Evolutionary conservation across 2,113 vertebrate species (phyloP).

Genomic region (Cyanistes caeruleus): DNA sequence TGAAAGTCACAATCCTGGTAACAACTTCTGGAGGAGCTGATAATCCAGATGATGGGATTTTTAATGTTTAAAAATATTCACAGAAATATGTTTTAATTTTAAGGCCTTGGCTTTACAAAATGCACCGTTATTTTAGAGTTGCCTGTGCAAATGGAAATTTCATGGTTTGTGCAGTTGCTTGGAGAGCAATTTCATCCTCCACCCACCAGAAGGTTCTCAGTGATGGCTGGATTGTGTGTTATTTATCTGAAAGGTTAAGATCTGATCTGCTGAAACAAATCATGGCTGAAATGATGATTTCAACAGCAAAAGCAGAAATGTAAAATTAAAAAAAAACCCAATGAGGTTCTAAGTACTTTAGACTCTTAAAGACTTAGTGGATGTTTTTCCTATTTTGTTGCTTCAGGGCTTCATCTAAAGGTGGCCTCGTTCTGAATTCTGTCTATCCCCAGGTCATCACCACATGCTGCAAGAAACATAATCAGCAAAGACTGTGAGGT

Average conservation of each 20-base stretch:
- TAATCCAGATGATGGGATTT: not conserved
- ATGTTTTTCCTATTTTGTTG: not conserved
- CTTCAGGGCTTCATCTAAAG: not conserved
- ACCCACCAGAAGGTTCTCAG: not conserved
- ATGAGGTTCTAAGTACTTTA: not conserved
- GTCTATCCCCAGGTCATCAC: not conserved
- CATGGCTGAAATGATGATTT: not conserved
- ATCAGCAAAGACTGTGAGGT: not conserved
- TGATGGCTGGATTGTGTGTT: not conserved
- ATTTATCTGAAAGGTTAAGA: not conserved
- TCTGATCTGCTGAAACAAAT: not conserved
- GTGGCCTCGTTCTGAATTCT: not conserved
- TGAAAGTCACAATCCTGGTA: not conserved
- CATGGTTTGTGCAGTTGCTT: not conserved
- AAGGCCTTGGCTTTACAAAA: not conserved
- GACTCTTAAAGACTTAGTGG: not conserved
- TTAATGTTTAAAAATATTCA: not conserved
- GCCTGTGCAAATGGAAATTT: not conserved
- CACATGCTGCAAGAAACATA: not conserved
- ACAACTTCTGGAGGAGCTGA: not conserved
- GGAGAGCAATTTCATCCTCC: not conserved
- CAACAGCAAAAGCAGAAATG: not conserved
- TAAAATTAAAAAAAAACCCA: not conserved
- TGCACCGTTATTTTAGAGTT: not conserved
- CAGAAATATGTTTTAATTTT: not conserved